Conservation (phyloP, 2,888 invertebrate genomes). For the Griposia aprilina region DNA sequence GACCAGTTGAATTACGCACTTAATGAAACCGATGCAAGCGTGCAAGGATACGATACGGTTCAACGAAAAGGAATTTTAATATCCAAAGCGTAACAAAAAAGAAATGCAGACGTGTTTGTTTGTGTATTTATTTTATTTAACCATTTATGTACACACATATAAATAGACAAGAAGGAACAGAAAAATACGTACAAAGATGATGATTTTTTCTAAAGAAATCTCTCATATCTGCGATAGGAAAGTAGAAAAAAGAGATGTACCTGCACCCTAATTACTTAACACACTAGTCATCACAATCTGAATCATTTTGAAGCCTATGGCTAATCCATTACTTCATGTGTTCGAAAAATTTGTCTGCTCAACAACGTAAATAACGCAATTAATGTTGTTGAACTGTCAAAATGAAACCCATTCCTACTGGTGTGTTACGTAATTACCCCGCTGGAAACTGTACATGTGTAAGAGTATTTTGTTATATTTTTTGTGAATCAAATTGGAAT, state of each 20-base stretch:
- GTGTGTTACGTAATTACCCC: too few species aligned
- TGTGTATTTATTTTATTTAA: neutral
- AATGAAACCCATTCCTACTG: too few species aligned
- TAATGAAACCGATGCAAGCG: slow-evolving; percentile 31
- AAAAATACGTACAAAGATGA: neutral
- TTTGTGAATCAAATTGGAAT: neutral
- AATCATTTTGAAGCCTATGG: too few species aligned
- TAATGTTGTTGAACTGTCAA: too few species aligned
- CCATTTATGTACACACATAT: neutral
- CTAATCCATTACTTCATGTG: too few species aligned
- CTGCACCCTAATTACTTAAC: too few species aligned
- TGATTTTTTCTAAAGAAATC: neutral
- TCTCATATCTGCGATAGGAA: neutral
- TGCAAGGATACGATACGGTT: slow-evolving; percentile 47
- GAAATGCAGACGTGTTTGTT: neutral
- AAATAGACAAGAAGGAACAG: neutral
- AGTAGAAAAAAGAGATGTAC: neutral
- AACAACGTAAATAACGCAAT: too few species aligned
- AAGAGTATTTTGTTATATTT: neutral
- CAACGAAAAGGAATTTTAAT: slow-evolving; percentile 45
- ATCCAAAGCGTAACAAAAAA: slow-evolving; percentile 13
- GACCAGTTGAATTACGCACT: slow-evolving; percentile 20
- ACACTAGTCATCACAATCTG: too few species aligned
- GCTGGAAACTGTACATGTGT: neutral
- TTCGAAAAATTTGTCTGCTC: too few species aligned